phyloP scores from a whole-genome alignment of 35 echinoderm and acorn worm species.

The Amphiura filiformis region DNA sequence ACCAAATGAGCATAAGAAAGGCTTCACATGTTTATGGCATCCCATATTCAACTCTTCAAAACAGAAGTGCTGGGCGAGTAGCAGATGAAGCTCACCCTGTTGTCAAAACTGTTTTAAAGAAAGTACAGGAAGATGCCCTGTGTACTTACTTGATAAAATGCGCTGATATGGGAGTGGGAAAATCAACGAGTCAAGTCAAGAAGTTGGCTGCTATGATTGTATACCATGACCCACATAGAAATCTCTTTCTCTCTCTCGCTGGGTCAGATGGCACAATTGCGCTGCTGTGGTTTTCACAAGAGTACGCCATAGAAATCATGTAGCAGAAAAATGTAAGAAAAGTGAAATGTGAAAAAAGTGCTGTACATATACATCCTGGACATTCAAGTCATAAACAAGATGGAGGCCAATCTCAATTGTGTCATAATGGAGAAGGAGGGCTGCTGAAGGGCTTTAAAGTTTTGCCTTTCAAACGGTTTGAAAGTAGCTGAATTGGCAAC shows the following conservation, averaged over 20 bases:
- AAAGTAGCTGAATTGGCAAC: neutral
- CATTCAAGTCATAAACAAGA: too few species aligned
- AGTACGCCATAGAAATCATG: too few species aligned
- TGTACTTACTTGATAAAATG: neutral
- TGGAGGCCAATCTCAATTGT: too few species aligned
- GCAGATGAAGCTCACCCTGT: neutral
- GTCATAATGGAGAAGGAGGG: too few species aligned
- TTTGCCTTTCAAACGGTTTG: too few species aligned
- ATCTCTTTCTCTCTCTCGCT: too few species aligned
- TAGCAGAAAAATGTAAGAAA: neutral
- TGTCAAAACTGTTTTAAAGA: neutral
- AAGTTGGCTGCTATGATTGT: neutral
- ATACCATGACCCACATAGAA: neutral
- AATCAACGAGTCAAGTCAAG: neutral
- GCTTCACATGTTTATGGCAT: neutral
- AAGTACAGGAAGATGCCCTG: neutral
- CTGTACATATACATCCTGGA: too few species aligned
- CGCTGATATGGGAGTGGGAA: neutral
- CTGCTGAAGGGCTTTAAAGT: too few species aligned
- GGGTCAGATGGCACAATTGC: too few species aligned
- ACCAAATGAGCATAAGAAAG: neutral
- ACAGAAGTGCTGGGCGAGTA: neutral
- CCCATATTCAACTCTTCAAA: neutral
- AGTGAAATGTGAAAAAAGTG: too few species aligned
- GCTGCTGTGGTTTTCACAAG: too few species aligned